Base-by-base conservation (phyloP, 2,888 invertebrate genomes). In the Platycnemis pennipes region DNA sequence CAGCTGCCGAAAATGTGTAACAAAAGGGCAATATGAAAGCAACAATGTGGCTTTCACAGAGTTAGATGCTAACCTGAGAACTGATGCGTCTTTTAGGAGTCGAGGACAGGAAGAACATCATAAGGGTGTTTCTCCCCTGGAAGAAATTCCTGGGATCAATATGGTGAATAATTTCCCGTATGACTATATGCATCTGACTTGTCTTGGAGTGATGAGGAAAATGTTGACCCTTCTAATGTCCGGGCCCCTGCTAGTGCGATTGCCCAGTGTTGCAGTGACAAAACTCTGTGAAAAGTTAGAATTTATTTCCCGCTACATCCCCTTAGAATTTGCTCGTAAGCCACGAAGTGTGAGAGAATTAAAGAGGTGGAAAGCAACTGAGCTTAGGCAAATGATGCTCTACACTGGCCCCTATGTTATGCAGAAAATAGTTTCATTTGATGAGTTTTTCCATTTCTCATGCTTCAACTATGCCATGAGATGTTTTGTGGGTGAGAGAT, bases 161-260 rank as follows among this genome's bases (percentile, higher is more conserved):
- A 37, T 37, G 31, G 42, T 86, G 31, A n/a, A 37, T 4, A 37
- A 2, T 37, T 86, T 86, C 22, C 31, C 42, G 4, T 16, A 85
- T 56, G 56, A 56, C 22, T 56, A 56, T 22, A 56, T 56, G 56
- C 56, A 56, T 56, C 13, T 56, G 5, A 22, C 22, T 22, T 8
- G 85, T 19, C 42, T 85, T 85, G 85, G 85, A 8, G 85, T 85
- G 2, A 85, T 85, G 85, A 37, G 85, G 85, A 85, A 85, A 85
- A 85, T 85, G 56, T 56, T 56, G 56, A 16, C 22, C 42, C 31
- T 31, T 37, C 22, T 85, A 31, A 85, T n/a, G 8, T 37, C 85
- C 2, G 16, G 2, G 31, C 11, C 3, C 13, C 16, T n/a, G 8
- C 22, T 85, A 37, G 85, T 85, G 3, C 8, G 85, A 11, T 85